A percentile compares a stretch with the other conserved stretches of the same genome.
Conservation (phyloP, 2,888 invertebrate species). For the Eupithecia tripunctaria region DNA sequence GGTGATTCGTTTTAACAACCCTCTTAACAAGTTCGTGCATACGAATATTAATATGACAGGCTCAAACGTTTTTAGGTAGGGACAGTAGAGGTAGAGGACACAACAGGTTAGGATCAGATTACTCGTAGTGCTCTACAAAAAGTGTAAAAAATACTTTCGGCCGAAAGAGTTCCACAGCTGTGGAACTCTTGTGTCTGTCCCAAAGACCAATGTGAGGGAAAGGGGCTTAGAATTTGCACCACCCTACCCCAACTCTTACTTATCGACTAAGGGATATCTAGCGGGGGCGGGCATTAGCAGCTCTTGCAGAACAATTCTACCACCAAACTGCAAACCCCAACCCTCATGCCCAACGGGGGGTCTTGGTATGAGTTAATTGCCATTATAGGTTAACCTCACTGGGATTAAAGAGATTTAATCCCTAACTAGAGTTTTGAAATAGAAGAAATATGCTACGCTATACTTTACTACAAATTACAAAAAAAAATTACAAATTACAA, state of each 20-base stretch:
- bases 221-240: not conserved
- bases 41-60: not conserved
- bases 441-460: too few relatives aligned
- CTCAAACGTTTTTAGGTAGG: not conserved
- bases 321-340: too few relatives aligned
- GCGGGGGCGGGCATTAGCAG: too few relatives aligned
- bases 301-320: too few relatives aligned
- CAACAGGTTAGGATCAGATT: not conserved
- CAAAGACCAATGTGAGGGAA: not conserved
- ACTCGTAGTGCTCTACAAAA: not conserved
- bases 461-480: too few relatives aligned
- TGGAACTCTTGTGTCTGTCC: not conserved
- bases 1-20: not conserved
- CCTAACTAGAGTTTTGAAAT: not conserved
- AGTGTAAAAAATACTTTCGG: not conserved
- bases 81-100: not conserved
- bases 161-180: not conserved
- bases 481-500: too few relatives aligned
- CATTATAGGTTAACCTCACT: too few relatives aligned
- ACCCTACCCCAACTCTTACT: too few relatives aligned
- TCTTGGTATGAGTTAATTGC: too few relatives aligned
- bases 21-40: not conserved
- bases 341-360: too few relatives aligned
- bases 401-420: too few relatives aligned
- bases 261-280: too few relatives aligned